Evolutionary conservation across 2,113 vertebrate genomes (phyloP), one percentile per base, ranked within the genome.

Genomic region (Herpetotheres cachinnans): DNA sequence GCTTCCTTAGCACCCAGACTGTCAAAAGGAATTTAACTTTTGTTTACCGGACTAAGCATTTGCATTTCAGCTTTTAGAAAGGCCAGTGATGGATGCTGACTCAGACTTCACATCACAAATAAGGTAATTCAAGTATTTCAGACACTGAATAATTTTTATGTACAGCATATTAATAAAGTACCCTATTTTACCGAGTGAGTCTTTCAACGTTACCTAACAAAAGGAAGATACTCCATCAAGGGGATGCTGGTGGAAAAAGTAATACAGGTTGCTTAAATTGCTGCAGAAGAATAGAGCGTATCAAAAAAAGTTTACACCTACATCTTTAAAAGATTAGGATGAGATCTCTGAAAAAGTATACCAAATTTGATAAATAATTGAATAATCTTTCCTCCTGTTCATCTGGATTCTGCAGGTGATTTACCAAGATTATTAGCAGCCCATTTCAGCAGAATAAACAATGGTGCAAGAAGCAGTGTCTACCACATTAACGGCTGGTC

Each of bases 381-480:
- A 79, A 36, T 27, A n/a, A 79, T 9, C 19, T 69, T 32, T 69
- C 34, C 88, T 80, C 12, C 46, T 38, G 30, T 3, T 82, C 65
- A 5, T 32, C 8, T 18, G 81, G 38, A 22, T 21, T 16, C 47
- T 65, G 82, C 42, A 65, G 67, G 54, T 85, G 90, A 71, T 81
- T 59, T n/a, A 19, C 10, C 81, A 87, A 20, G 62, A 46, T 10
- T 27, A 12, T 20, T 1, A 69, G n/a, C 69, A 84, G 88, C 13
- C 5, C 17, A 4, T 21, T 40, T 7, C 62, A 82, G 73, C 58
- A 73, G 67, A 77, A 80, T 8, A n/a, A 82, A 62, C 40, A 54
- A 4, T 0, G 1, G n/a, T 22, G 30, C 25, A 73, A 56, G 52
- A 13, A 73, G 56, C 72, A 65, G 71, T 1, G 1, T 26, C 40